These are phyloP conservation scores for Paramormyrops kingsleyae DNA, from an alignment of 2,113 vertebrate species.

Conservation along the genomic window DNA sequence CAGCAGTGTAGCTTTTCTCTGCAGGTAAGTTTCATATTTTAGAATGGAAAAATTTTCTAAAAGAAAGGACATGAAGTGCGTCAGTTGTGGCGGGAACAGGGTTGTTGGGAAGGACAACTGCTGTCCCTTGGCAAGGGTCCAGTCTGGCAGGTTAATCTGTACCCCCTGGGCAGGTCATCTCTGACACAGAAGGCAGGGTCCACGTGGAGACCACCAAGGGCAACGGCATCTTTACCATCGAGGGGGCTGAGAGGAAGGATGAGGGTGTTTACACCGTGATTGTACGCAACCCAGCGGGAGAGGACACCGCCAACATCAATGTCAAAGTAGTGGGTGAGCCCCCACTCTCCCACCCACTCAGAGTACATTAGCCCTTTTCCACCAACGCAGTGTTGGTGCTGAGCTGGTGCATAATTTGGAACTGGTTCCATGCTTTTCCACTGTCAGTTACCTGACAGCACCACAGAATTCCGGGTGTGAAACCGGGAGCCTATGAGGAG, in stretches of 20 bases:
- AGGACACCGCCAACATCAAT: constrained; percentile 89
- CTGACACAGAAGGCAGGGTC: constrained; percentile 74
- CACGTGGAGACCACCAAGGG: constrained; percentile 82
- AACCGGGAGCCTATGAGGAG: not conserved
- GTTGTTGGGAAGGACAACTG: not conserved
- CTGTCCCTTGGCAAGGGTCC: not conserved
- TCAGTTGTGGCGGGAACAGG: not conserved
- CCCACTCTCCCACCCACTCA: not conserved
- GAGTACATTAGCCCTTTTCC: not conserved
- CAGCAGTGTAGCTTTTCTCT: not conserved
- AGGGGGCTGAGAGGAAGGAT: constrained; percentile 85
- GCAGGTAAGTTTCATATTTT: not conserved
- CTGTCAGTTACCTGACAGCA: not conserved
- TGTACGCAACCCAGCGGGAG: constrained; percentile 85
- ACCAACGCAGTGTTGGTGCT: not conserved
- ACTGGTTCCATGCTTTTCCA: not conserved
- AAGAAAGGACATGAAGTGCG: not conserved
- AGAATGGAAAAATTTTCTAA: not conserved
- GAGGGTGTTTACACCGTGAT: constrained; percentile 84
- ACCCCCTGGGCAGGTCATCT: constrained; percentile 52
- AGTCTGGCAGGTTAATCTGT: not conserved
- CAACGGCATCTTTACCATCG: constrained; percentile 88
- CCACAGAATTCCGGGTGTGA: not conserved
- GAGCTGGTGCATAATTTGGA: not conserved
- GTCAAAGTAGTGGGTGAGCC: constrained; percentile 84